Conservation (phyloP, 2,113 vertebrate species). For the Embiotoca jacksoni region DNA sequence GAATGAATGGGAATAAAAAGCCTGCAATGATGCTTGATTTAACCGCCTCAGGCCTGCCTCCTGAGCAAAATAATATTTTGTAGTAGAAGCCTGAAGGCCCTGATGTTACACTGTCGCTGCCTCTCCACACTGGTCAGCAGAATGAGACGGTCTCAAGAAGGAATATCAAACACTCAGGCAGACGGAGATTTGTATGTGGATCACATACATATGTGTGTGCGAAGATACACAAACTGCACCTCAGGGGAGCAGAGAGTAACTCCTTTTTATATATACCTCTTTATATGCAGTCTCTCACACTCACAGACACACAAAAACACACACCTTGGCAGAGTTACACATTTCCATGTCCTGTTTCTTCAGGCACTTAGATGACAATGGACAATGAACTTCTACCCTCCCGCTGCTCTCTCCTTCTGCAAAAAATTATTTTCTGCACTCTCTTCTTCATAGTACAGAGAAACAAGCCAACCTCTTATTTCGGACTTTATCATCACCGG, state of each 20-base stretch:
- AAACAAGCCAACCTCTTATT: no score
- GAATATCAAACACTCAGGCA: conserved; percentile 48
- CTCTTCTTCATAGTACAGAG: no score
- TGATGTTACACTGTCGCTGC: conserved; percentile 25
- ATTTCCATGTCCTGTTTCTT: conserved; percentile 63
- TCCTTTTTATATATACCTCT: conserved; percentile 50
- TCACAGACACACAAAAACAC: conserved; percentile 20
- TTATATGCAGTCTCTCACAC: conserved; percentile 42
- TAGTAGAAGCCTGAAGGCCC: conserved; percentile 40
- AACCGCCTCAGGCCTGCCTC: conserved; percentile 51
- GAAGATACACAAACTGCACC: conserved; percentile 38
- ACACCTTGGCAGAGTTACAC: conserved; percentile 41
- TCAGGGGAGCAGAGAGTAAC: conserved; percentile 41
- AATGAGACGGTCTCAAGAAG: conserved; percentile 21
- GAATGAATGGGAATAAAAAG: conserved; percentile 55
- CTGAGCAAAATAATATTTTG: conserved; percentile 53
- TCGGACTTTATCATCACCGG: no score
- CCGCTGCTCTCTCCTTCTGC: no score
- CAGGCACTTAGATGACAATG: conserved; percentile 52
- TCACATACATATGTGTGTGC: conserved; percentile 34
- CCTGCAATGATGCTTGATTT: conserved; percentile 57
- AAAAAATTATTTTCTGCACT: no score
- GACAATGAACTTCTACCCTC: conserved; percentile 1
- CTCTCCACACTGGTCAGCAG: conserved; percentile 39
- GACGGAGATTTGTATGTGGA: conserved; percentile 53